Evolutionary conservation across 35 echinoderm and acorn worm species (phyloP).

Genomic region (Apostichopus californicus): DNA sequence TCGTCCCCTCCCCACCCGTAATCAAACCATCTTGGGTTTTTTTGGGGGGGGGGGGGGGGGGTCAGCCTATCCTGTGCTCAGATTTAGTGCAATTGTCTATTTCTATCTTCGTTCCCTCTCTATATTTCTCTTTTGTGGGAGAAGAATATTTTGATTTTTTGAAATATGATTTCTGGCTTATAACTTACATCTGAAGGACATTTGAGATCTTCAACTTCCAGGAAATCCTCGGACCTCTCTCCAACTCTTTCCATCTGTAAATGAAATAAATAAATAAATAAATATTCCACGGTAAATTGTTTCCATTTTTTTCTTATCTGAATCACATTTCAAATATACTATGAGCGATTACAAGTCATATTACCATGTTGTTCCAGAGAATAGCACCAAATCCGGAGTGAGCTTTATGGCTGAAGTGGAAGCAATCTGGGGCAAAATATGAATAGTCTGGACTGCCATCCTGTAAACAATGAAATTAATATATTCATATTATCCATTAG

Average conservation of each 20-base stretch:
- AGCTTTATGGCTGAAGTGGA: slow-evolving; percentile 80
- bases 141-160: no score
- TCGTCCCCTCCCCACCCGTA: no score
- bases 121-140: no score
- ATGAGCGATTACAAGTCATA: background rate
- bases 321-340: no score
- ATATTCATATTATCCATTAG: no score
- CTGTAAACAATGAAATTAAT: slow-evolving; percentile 9
- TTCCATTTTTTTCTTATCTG: no score
- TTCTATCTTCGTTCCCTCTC: no score
- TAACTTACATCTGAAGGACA: slow-evolving; percentile 35
- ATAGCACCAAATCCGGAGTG: slow-evolving; percentile 53
- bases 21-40: no score
- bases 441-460: slow-evolving; percentile 55
- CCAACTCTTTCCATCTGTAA: slow-evolving; percentile 37
- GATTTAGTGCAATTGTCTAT: no score
- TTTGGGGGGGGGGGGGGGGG: no score
- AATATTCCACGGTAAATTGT: no score
- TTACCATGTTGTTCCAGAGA: slow-evolving; percentile 88
- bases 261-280: background rate
- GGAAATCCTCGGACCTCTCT: slow-evolving; percentile 12
- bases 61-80: no score
- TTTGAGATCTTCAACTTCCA: background rate
- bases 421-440: slow-evolving; percentile 46
- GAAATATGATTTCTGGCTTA: background rate